Percentiles rank a stretch among this genome's conserved stretches.
Evolutionary conservation across 2,113 vertebrate genomes (phyloP).

Genomic region (Sinosuthora webbiana): DNA sequence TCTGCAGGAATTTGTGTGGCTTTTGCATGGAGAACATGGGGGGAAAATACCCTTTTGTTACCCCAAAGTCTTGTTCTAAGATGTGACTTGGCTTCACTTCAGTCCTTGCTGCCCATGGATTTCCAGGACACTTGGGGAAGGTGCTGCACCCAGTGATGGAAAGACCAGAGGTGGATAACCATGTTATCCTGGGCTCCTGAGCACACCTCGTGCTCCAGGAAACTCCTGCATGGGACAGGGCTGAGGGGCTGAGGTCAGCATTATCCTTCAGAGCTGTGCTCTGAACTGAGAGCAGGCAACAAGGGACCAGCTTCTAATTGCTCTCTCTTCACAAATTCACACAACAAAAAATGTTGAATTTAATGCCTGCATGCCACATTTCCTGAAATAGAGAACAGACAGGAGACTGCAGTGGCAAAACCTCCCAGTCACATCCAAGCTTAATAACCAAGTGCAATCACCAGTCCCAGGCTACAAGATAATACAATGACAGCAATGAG

Average conservation of each 20-base stretch:
- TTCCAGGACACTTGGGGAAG: background rate
- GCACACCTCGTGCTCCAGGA: background rate
- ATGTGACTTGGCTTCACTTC: background rate
- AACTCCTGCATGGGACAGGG: background rate
- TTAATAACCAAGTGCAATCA: background rate
- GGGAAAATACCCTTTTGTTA: background rate
- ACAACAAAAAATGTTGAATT: background rate
- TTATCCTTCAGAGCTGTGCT: background rate
- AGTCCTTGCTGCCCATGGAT: background rate
- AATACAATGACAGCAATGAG: background rate
- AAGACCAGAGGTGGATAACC: background rate
- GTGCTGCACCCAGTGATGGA: background rate
- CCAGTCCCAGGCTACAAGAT: constrained; percentile 5
- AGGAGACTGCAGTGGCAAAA: background rate
- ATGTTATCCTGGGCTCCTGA: background rate
- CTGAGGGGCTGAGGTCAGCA: background rate
- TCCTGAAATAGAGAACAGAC: background rate
- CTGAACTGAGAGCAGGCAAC: background rate
- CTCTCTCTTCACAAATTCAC: background rate
- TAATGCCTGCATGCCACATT: background rate
- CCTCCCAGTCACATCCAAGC: background rate
- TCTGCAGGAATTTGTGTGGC: background rate
- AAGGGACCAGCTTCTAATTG: background rate
- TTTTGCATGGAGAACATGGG: background rate
- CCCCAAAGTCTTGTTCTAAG: background rate